phyloP scores from a whole-genome alignment of 2,888 invertebrate species.

The Ceratothoa steindachneri region DNA sequence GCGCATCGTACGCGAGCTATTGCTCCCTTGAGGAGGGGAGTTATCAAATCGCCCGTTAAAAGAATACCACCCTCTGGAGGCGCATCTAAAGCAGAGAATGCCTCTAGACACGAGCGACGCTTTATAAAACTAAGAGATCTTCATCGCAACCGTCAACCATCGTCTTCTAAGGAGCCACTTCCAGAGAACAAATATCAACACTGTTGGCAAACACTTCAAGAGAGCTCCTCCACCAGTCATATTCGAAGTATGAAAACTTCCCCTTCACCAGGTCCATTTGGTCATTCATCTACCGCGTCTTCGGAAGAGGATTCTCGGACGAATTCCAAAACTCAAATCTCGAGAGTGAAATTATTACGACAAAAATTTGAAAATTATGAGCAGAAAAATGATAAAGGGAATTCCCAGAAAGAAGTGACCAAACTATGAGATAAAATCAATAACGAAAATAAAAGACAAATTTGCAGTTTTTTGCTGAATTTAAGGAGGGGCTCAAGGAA shows the following conservation, averaged over 20 bases:
- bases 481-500: neutral
- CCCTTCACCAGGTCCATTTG: no score
- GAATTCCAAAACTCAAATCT: neutral
- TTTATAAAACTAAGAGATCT: neutral
- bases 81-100: neutral
- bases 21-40: neutral
- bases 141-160: no score
- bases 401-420: neutral
- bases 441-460: neutral
- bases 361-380: neutral
- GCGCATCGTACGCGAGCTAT: neutral
- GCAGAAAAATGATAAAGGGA: neutral
- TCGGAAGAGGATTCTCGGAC: neutral
- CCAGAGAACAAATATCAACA: neutral
- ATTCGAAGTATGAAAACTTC: neutral
- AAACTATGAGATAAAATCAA: neutral
- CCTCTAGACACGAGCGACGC: neutral
- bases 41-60: neutral
- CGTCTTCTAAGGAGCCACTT: no score
- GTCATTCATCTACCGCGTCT: neutral
- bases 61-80: neutral
- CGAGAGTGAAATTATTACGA: neutral
- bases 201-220: neutral
- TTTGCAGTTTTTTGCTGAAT: neutral
- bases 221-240: neutral